Evolutionary conservation across 2,113 vertebrate genomes (phyloP), one percentile per base, ranked within the genome.

Genomic region (Nothoprocta perdicaria): DNA sequence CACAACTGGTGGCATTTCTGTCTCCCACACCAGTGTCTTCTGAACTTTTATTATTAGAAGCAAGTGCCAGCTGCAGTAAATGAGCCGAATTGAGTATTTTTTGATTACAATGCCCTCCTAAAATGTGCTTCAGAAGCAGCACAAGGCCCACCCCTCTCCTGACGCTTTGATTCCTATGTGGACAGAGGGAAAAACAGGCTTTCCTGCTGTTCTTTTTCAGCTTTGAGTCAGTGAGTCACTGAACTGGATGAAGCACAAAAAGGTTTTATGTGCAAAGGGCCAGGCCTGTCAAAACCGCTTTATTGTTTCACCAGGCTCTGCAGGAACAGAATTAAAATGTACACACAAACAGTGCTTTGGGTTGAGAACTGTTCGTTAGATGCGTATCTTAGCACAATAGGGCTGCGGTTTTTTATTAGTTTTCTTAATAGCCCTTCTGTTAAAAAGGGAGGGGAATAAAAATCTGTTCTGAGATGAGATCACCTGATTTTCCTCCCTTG

Each of bases 381-480:
- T 19, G 33, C 0, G 0, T 53, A 14, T 23, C 6, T 66, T 31
- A 40, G 2, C 35, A 19, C 2, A 67, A 23, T 1, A 41, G 17
- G n/a, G 26, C 24, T 68, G 75, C 72, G 43, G 15, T 61, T 65
- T 80, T 68, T 65, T 2, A 3, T 35, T 0, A 9, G 33, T 89
- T 82, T 89, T 86, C 53, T 31, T 31, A 55, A 43, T 14, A 38
- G 33, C 45, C 29, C 60, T 84, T 62, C 69, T 79, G 0, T 50
- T 50, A 75, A n/a, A 76, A 77, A 78, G 2, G 2, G 5, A 55
- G 7, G 5, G 50, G 55, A 55, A 11, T n/a, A 63, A 84, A 71
- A 71, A 72, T 38, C 14, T 46, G 14, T 61, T 72, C 9, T 65
- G 62, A 57, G 10, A 61, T 31, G 75, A 31, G 9, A 82, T 27